Evolutionary conservation across 1,140 invertebrate species (phyloP).

Genomic region (Drosophila kurseongensis): DNA sequence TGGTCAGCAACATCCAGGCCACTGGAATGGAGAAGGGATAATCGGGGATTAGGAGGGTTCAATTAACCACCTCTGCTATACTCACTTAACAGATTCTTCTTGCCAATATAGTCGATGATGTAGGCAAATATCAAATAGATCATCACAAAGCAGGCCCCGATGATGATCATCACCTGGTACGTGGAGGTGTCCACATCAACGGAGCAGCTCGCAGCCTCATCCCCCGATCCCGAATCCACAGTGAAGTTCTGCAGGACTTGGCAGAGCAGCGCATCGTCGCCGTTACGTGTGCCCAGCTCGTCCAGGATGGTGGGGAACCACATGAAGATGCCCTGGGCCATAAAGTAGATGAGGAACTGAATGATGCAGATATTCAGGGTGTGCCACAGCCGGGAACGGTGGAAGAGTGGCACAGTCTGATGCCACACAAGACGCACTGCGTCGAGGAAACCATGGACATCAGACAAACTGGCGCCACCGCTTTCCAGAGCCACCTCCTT

Average conservation of each 20-base stretch:
- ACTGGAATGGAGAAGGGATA: constrained; percentile 34
- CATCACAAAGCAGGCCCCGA: constrained; percentile 64
- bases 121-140: constrained; percentile 77
- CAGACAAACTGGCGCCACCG: constrained; percentile 56
- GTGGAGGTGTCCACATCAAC: constrained; percentile 47
- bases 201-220: constrained; percentile 18
- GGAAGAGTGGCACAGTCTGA: constrained; percentile 85
- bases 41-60: background rate
- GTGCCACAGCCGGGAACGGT: constrained; percentile 85
- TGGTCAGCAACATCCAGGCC: constrained; percentile 58
- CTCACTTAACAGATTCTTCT: constrained; percentile 75
- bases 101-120: constrained; percentile 71
- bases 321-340: constrained; percentile 84
- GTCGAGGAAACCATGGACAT: constrained; percentile 61
- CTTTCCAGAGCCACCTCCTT: constrained; percentile 44
- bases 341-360: constrained; percentile 85
- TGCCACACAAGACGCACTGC: constrained; percentile 84
- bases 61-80: background rate
- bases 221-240: background rate
- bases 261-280: constrained; percentile 42
- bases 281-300: constrained; percentile 41
- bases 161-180: constrained; percentile 70
- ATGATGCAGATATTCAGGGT: constrained; percentile 86
- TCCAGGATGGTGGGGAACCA: constrained; percentile 84
- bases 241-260: constrained; percentile 39